Conservation (phyloP, 2,113 vertebrate genomes). For the Anoura caudifer region DNA sequence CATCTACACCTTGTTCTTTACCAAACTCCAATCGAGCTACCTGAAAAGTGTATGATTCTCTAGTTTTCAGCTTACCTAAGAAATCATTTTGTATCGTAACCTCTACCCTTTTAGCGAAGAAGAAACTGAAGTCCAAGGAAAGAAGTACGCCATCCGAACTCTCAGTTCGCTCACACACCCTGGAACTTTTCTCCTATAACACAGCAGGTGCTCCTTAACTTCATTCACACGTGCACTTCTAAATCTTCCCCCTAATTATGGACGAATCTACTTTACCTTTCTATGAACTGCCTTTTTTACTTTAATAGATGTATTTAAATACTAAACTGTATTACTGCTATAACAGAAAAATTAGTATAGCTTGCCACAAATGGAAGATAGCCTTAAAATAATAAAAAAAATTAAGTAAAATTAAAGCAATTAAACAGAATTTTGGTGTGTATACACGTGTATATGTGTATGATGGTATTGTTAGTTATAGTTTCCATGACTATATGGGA, state of each 20-base stretch:
- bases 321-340: background rate
- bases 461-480: background rate
- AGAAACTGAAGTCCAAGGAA: background rate
- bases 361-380: background rate
- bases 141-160: background rate
- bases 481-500: background rate
- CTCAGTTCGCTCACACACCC: background rate
- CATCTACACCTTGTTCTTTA: background rate
- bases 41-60: background rate
- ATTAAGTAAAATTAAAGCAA: background rate
- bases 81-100: background rate
- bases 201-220: background rate
- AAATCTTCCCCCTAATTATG: background rate
- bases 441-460: background rate
- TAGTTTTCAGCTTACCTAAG: background rate
- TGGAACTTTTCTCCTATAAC: background rate
- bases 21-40: background rate
- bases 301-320: background rate
- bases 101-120: background rate
- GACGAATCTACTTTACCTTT: background rate
- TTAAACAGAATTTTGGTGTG: background rate
- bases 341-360: background rate
- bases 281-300: background rate
- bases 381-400: background rate
- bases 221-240: background rate